phyloP scores from a whole-genome alignment of 2,797 vertebrate genomes.

The Eleutherodactylus coqui region DNA sequence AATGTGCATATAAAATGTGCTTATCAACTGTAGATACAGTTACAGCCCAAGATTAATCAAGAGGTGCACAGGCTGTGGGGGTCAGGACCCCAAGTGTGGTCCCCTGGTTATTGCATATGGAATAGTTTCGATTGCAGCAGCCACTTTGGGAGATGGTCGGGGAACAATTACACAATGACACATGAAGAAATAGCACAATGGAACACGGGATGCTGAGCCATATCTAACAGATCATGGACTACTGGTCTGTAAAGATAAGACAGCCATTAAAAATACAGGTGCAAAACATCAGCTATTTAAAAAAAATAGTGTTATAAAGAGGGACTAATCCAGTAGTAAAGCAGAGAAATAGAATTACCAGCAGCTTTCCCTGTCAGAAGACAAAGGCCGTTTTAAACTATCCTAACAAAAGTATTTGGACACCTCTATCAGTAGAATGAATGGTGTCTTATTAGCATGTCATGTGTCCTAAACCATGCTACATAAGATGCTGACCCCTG shows the following conservation, averaged over 20 bases:
- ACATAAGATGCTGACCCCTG: no score
- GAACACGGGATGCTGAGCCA: not conserved
- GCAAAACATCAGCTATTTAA: not conserved
- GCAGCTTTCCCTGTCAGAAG: not conserved
- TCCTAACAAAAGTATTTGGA: no score
- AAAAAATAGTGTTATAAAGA: not conserved
- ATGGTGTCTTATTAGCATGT: no score
- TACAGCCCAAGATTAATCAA: conserved; percentile 10
- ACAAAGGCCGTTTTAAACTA: not conserved
- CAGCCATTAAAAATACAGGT: not conserved
- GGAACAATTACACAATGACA: conserved; percentile 24
- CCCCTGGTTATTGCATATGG: conserved; percentile 24
- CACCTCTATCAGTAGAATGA: no score
- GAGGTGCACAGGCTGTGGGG: not conserved
- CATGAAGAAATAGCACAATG: not conserved
- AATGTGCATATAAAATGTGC: not conserved
- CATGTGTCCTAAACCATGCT: no score
- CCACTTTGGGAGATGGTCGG: not conserved
- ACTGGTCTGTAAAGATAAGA: conserved; percentile 16
- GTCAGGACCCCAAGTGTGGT: conserved; percentile 21
- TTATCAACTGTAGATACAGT: conserved; percentile 23
- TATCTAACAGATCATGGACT: not conserved
- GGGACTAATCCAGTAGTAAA: not conserved
- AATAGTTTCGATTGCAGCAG: conserved; percentile 35
- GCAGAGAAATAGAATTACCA: not conserved